Percentiles rank a stretch among this genome's conserved stretches.
Conservation (phyloP, 1,140 invertebrate genomes). For the Gryllus bimaculatus region DNA sequence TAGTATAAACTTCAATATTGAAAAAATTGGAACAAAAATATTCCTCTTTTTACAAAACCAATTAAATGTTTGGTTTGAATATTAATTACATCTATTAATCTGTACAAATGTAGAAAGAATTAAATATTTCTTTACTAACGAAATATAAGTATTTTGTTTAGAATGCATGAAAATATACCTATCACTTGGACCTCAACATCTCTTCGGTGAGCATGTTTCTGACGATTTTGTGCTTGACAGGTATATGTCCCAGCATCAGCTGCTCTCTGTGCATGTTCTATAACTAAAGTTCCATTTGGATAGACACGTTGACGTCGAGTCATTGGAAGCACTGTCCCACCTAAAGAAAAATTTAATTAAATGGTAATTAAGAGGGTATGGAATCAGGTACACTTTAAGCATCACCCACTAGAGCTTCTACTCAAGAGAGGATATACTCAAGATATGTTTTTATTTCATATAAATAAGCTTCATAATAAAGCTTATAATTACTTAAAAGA, state of each 20-base stretch:
- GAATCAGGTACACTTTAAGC: too few species aligned
- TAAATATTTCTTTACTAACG: too few species aligned
- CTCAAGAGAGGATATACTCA: too few species aligned
- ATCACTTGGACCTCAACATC: slow-evolving; percentile 78
- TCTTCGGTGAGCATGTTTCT: slow-evolving; percentile 65
- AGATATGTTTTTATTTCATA: too few species aligned
- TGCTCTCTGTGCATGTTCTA: slow-evolving; percentile 66
- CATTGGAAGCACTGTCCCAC: slow-evolving; percentile 69
- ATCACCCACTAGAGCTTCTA: too few species aligned
- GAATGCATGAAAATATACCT: slow-evolving; percentile 39
- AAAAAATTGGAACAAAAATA: too few species aligned
- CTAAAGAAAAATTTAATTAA: slow-evolving; percentile 33
- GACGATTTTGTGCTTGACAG: slow-evolving; percentile 77
- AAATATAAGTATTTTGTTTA: too few species aligned
- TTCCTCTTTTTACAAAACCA: not conserved
- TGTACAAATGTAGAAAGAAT: too few species aligned
- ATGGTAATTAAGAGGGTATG: too few species aligned
- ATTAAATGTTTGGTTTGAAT: not conserved
- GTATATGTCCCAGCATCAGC: slow-evolving; percentile 78
- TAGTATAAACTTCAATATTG: too few species aligned
- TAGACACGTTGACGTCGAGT: slow-evolving; percentile 81
- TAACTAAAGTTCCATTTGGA: slow-evolving; percentile 74
- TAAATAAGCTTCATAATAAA: too few species aligned
- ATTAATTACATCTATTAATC: not conserved
- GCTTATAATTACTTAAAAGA: too few species aligned